Conservation (phyloP, 2,113 vertebrate species). For the Calonectris borealis region DNA sequence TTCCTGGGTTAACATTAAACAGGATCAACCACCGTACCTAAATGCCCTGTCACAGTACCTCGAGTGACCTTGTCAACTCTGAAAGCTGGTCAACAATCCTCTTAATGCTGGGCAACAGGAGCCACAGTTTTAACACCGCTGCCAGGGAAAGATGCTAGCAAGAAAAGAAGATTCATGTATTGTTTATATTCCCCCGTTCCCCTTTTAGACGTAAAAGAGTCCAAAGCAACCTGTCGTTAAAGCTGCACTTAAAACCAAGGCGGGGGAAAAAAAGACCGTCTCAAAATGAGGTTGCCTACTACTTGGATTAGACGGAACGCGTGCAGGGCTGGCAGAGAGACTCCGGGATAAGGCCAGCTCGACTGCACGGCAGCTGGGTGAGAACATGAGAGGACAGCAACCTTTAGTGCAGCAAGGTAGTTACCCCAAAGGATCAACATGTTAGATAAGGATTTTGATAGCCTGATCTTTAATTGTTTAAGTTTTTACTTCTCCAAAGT, state of each 20-base stretch:
- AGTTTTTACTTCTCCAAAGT: background rate
- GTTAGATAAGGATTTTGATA: background rate
- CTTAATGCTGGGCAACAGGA: slow-evolving; percentile 33
- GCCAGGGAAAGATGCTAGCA: slow-evolving; percentile 5
- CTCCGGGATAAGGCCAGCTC: background rate
- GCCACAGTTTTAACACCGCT: background rate
- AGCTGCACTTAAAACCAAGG: background rate
- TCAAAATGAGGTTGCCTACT: background rate
- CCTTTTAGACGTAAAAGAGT: background rate
- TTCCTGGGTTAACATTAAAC: slow-evolving; percentile 47
- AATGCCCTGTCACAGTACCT: slow-evolving; percentile 63
- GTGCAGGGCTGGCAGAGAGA: background rate
- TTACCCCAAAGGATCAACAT: background rate
- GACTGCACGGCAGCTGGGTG: background rate
- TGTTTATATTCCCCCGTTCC: background rate
- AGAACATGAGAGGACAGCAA: background rate
- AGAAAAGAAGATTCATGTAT: slow-evolving; percentile 18
- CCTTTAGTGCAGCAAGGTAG: background rate
- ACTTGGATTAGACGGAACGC: background rate
- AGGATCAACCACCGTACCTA: slow-evolving; percentile 46
- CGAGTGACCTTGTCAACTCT: slow-evolving; percentile 66
- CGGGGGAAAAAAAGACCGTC: accelerated
- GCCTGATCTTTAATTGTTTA: background rate
- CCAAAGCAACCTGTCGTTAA: background rate
- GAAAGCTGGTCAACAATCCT: slow-evolving; percentile 65